Evolutionary conservation across 2,113 vertebrate species (phyloP), one percentile per base, ranked within the genome.

Genomic region (Chaetodon trifascialis): DNA sequence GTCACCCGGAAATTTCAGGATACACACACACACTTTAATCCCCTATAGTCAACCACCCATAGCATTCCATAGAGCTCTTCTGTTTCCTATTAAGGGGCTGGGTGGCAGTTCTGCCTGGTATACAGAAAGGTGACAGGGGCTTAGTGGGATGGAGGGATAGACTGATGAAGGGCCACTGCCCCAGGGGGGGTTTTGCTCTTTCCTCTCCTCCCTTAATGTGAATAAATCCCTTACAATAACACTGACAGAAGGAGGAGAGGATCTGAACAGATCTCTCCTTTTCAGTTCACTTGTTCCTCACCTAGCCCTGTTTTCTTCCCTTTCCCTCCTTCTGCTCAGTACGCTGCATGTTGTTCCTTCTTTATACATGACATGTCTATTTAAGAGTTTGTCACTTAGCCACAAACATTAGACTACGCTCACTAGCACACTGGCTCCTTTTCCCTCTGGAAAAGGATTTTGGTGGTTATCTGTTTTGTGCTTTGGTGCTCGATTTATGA

Each of bases 81-180:
- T 83, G 66, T 83, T 93, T 91, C 94, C 92, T 95, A 94, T 94
- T 95, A 95, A 94, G 93, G 93, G 75, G 69, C 64, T 17, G 19
- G 54, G 81, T 80, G 72, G 79, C 72, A 73, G 72, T 42, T 86
- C 70, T 49, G 77, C 46, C 65, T 58, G 54, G 21, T 85, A 62
- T 36, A 42, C 80, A 82, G 54, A n/a, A 86, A 73, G 73, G 79
- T 54, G 80, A 81, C 72, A 80, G 79, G 52, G 60, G 78, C 78
- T 81, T 59, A 47, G 65, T 55, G 55, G 60, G 60, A 69, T 84
- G 30, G 34, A 67, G 70, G 25, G 75, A 72, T 64, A 23, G 69
- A 73, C 51, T 23, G 71, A 46, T 62, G 62, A 64, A 84, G n/a
- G 76, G 14, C 64, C 62, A 49, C 58, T 70, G 76, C 68, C 63